Conservation (phyloP, 2,888 invertebrate genomes). For the Macrostomum cliftonense region DNA sequence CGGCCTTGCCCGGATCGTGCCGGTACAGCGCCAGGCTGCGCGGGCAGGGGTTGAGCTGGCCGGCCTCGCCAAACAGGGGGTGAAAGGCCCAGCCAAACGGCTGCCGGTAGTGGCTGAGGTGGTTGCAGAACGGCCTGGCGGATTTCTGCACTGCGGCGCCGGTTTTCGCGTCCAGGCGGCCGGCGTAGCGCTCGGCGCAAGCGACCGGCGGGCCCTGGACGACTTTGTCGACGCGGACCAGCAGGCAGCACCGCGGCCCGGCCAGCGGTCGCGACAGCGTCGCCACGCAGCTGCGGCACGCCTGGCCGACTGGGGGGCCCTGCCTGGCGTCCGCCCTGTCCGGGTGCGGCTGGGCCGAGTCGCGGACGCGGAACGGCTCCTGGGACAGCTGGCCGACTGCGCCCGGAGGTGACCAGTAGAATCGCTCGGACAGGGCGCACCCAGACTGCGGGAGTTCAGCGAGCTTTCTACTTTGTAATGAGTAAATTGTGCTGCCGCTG, state of each 20-base stretch:
- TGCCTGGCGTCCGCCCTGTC: constrained; percentile 61
- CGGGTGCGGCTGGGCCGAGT: constrained; percentile 8
- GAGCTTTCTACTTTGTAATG: too few relatives aligned
- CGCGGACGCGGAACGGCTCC: constrained; percentile 20
- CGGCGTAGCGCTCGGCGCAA: constrained; percentile 40
- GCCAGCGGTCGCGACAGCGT: constrained; percentile 20
- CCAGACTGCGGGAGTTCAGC: background rate
- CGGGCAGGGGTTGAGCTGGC: constrained; percentile 72
- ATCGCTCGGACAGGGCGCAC: constrained; percentile 2
- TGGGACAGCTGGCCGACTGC: constrained; percentile 27
- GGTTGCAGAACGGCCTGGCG: constrained; percentile 54
- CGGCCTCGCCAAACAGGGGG: constrained; percentile 60
- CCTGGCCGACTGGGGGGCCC: constrained; percentile 26
- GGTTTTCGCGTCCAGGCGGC: constrained; percentile 19
- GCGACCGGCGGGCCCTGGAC: constrained; percentile 53
- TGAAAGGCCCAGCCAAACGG: constrained; percentile 78
- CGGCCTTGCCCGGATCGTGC: too few relatives aligned
- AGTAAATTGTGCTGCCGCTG: too few relatives aligned
- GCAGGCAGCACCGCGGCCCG: constrained; percentile 60
- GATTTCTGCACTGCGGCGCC: constrained; percentile 55
- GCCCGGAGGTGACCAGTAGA: constrained; percentile 13
- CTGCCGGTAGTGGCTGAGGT: constrained; percentile 74
- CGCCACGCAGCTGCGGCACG: background rate
- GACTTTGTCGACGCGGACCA: constrained; percentile 79
- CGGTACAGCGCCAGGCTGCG: constrained; percentile 60